phyloP scores from a whole-genome alignment of 2,888 invertebrate genomes.

The Amphipoea oculea region DNA sequence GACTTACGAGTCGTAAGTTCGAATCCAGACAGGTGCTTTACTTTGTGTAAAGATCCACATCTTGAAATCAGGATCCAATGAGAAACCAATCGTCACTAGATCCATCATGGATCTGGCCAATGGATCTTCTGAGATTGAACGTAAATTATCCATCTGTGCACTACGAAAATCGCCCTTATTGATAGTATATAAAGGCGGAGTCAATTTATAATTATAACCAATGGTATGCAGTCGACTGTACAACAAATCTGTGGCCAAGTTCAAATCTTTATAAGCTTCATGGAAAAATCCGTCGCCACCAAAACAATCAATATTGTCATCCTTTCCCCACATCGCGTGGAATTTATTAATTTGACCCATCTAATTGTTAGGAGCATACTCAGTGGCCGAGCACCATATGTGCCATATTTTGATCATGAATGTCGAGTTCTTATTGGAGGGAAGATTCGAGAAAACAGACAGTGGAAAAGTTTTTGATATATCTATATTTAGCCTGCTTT shows the following conservation, averaged over 20 bases:
- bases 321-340: constrained; percentile 39
- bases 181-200: neutral
- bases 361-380: constrained; percentile 52
- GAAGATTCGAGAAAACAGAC: constrained; percentile 54
- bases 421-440: constrained; percentile 47
- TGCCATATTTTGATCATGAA: constrained; percentile 50
- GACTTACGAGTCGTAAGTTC: too few relatives aligned
- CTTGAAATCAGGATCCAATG: too few relatives aligned
- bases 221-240: too few relatives aligned
- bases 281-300: constrained; percentile 41
- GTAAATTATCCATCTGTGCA: neutral
- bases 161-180: neutral
- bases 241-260: neutral
- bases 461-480: constrained; percentile 50
- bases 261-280: neutral
- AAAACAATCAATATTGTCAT: constrained; percentile 35
- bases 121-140: too few relatives aligned
- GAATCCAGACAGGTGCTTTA: too few relatives aligned
- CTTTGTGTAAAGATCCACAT: too few relatives aligned
- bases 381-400: constrained; percentile 12
- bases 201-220: neutral
- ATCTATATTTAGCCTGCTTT: constrained; percentile 20
- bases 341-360: constrained; percentile 67
- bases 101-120: too few relatives aligned
- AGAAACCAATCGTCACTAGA: too few relatives aligned